Evolutionary conservation across 2,888 invertebrate genomes (phyloP), one percentile per base, ranked within the genome.

Genomic region (Ichneumon xanthorius): DNA sequence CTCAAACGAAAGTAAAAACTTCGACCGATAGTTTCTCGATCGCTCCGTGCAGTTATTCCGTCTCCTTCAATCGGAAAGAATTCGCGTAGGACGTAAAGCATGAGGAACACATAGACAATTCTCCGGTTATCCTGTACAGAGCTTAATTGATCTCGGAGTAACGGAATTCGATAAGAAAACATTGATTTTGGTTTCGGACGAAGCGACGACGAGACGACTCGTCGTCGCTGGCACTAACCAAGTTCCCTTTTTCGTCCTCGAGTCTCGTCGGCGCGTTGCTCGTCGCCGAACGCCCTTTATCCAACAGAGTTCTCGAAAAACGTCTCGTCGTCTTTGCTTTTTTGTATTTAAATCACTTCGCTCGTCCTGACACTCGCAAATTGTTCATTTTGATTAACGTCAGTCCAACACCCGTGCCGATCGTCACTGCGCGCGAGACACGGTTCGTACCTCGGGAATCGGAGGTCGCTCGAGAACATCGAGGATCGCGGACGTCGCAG

Each of bases 81-180:
- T 81, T 76, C 67, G 26, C 81, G 67, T 45, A 75, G 81, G 80
- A 86, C 84, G 78, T 84, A 81, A 81, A 86, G 83, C 80, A 78
- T 83, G 77, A 84, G 84, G 81, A 81, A 86, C 81, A 82, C 82
- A 71, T 71, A 77, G 16, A 76, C 67, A 53, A 68, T 72, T 68
- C 58, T 68, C 48, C 72, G 55, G 58, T 75, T 61, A 11, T 55
- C 22, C 65, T 53, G 76, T 76, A 75, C 63, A 75, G 61, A 45
- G 26, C 63, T 45, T 19, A 19, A 33, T 40, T 33, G 26, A 55
- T 79, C 53, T 75, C 55, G n/a, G 26, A 5, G 61, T 63, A 61
- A 71, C 58, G 22, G 45, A 40, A 53, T 63, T 61, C 33, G 45
- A n/a, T 16, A 33, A 50, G 26, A 65, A 68, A 68, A 40, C 16